phyloP scores from a whole-genome alignment of 2,113 vertebrate genomes.

The Chloroceryle aenea region DNA sequence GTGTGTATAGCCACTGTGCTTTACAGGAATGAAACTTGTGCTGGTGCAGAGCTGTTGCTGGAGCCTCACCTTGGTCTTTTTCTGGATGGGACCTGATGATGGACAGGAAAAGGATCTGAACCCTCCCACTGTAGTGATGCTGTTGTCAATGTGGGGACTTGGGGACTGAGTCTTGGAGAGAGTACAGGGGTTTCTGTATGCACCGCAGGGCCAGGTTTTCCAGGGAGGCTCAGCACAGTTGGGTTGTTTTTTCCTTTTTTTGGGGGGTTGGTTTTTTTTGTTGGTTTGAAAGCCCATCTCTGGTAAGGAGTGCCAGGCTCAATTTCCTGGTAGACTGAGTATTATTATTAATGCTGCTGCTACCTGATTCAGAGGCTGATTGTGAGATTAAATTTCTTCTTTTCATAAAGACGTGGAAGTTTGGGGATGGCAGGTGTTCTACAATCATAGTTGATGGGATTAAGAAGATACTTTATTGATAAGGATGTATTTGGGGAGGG shows the following conservation, averaged over 20 bases:
- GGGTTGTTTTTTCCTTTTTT: neutral
- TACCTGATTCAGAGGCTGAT: neutral
- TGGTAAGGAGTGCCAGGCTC: neutral
- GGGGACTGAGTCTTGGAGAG: neutral
- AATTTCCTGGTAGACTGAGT: neutral
- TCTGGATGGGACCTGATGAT: neutral
- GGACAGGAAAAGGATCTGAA: neutral
- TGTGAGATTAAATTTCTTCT: neutral
- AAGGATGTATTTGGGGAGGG: neutral
- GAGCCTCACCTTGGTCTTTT: neutral
- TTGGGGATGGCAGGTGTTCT: neutral
- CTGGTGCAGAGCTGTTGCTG: neutral
- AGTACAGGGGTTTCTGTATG: neutral
- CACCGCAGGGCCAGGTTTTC: neutral
- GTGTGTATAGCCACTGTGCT: neutral
- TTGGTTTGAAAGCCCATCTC: neutral
- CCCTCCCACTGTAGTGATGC: neutral
- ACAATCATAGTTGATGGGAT: neutral
- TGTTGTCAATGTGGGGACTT: neutral
- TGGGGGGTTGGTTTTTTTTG: no score
- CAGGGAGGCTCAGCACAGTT: neutral
- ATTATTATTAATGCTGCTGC: neutral
- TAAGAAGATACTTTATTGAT: neutral
- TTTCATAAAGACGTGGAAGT: neutral
- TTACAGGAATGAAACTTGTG: neutral